Evolutionary conservation across 2,113 vertebrate genomes (phyloP).

Genomic region (Boulengeromyrus knoepffleri): DNA sequence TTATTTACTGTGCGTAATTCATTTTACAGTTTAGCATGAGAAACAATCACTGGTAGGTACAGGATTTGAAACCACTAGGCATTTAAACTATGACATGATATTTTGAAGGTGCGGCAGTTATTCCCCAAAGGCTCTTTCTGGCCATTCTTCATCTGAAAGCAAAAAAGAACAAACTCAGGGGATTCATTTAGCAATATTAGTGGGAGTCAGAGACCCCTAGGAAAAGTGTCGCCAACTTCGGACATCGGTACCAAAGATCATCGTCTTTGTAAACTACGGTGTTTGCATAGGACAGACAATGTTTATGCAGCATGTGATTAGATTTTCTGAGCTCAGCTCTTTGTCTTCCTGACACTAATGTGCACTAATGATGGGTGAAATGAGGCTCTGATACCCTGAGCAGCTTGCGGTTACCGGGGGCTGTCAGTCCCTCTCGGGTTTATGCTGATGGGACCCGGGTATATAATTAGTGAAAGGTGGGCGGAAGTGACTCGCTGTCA

Average conservation of each 20-base stretch:
- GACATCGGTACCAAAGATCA: neutral
- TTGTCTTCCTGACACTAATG: neutral
- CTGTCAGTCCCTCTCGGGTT: neutral
- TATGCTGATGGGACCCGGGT: neutral
- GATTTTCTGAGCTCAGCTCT: neutral
- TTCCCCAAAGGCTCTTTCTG: neutral
- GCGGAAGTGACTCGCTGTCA: neutral
- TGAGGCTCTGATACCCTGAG: neutral
- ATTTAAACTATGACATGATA: neutral
- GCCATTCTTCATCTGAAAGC: neutral
- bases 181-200: neutral
- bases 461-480: neutral
- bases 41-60: neutral
- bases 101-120: neutral
- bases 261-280: neutral
- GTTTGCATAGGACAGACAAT: neutral
- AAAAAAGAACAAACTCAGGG: neutral
- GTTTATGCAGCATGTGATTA: neutral
- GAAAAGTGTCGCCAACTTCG: neutral
- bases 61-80: neutral
- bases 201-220: neutral
- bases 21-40: neutral
- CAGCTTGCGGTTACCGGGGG: neutral
- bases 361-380: neutral
- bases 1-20: neutral